phyloP scores from a whole-genome alignment of 2,888 invertebrate species.

The Allophyes oxyacanthae region DNA sequence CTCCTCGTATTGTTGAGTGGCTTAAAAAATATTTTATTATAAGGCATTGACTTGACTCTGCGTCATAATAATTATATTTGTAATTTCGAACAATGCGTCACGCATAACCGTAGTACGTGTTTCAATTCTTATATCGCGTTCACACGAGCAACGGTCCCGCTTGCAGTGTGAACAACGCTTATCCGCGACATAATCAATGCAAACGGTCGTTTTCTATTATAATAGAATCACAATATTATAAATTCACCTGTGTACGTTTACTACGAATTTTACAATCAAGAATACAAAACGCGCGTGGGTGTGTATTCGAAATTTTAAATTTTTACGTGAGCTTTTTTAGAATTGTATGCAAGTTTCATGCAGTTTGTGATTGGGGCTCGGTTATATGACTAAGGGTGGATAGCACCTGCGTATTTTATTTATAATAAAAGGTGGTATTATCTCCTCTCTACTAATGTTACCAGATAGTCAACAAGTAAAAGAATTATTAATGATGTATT shows the following conservation, averaged over 20 bases:
- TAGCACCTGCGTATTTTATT: not conserved
- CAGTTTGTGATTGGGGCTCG: not conserved
- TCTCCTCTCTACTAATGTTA: not conserved
- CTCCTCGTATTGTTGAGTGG: not conserved
- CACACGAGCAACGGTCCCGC: slow-evolving; percentile 2
- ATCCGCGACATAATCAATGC: slow-evolving; percentile 52
- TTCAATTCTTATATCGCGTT: slow-evolving; percentile 22
- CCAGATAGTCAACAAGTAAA: too few relatives aligned
- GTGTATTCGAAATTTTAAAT: slow-evolving; percentile 61
- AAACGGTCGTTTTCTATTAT: slow-evolving; percentile 61
- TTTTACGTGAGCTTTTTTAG: slow-evolving; percentile 59
- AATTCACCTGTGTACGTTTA: slow-evolving; percentile 62
- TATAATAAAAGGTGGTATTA: not conserved
- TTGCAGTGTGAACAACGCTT: slow-evolving; percentile 40
- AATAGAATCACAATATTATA: slow-evolving; percentile 58
- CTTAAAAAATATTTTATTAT: not conserved
- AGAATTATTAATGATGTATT: too few relatives aligned
- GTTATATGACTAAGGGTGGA: not conserved
- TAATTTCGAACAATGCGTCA: slow-evolving; percentile 43
- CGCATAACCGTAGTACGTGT: slow-evolving; percentile 39
- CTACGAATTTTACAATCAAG: slow-evolving; percentile 65
- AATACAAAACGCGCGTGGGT: slow-evolving; percentile 61
- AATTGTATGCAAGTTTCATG: slow-evolving; percentile 41
- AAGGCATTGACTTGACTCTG: slow-evolving; percentile 23
- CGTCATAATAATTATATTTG: slow-evolving; percentile 36